Conservation (phyloP, 2,797 vertebrate species). For the Selene dorsalis region DNA sequence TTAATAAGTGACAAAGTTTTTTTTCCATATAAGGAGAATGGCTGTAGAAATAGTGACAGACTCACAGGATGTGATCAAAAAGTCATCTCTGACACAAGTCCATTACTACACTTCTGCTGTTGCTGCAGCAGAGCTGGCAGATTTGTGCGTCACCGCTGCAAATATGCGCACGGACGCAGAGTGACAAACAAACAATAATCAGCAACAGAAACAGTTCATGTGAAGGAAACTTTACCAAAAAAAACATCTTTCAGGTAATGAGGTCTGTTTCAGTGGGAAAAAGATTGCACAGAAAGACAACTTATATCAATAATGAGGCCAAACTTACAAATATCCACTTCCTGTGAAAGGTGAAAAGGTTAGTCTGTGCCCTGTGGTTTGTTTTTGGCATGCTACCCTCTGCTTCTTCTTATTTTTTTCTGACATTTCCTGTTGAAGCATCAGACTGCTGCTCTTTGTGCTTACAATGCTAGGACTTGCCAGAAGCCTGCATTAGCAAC, state of each 20-base stretch:
- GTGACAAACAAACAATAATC: neutral
- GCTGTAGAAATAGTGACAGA: neutral
- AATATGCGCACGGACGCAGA: neutral
- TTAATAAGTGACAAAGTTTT: too few relatives aligned
- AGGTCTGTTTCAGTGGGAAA: neutral
- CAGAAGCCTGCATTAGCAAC: conserved; percentile 1
- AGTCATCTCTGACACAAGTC: neutral
- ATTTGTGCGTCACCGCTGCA: neutral
- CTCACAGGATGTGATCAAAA: neutral
- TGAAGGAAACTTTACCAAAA: neutral
- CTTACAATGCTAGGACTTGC: neutral
- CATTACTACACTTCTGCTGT: neutral
- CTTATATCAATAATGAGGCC: conserved; percentile 26
- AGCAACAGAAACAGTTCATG: neutral
- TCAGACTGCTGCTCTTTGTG: conserved; percentile 36
- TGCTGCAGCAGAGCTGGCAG: neutral
- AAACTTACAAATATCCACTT: conserved; percentile 59
- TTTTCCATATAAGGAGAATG: neutral
- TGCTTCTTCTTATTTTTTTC: conserved; percentile 77
- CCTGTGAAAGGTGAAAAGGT: conserved; percentile 83
- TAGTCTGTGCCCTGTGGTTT: conserved; percentile 80
- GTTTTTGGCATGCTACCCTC: conserved; percentile 70
- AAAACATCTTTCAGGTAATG: neutral
- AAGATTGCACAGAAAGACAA: conserved; percentile 25
- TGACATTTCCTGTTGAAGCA: conserved; percentile 79